Base-by-base conservation (phyloP, 1,140 invertebrate genomes). In the Pseudomyrmex flavicornis region DNA sequence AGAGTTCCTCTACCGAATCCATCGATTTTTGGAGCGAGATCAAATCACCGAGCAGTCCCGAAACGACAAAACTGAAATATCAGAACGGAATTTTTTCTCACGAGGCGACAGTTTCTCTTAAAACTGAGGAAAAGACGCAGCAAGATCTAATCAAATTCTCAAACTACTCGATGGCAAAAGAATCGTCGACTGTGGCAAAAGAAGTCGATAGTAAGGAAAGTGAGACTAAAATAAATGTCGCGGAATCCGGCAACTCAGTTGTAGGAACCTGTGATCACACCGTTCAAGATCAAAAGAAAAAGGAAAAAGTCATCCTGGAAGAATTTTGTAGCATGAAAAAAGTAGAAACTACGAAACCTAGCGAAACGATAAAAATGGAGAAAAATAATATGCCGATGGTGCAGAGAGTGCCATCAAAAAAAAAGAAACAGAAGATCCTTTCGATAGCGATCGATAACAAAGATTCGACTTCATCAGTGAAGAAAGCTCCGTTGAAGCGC, bases 1-100 rank as follows among this genome's bases (percentile, higher is more conserved):
- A 83, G 12, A 89, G 88, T 13, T 63, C 80, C 7, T 89, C 88
- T 1, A 75, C 75, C 0, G 88, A 89, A 26, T 89, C 88, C 0
- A 93, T 94, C 82, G 93, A 94, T 85, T 94, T 94, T 86, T 94
- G 93, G 93, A 94, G 90, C 84, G 93, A 94, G 88, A 94, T 94
- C 54, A 90, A 90, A 63, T 89, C 82, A 0, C 35, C 82, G 50
- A 62, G 65, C 10, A 85, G 74, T 15, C 83, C 77, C 0, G 58
- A 84, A 68, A 17, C 8, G 48, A 68, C 12, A 5, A 85, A 50
- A 17, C 52, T 8, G 35, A 66, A 63, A 15, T 72, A 35, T 59
- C 58, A 20, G 46, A 84, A 48, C 15, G 62, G 12, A 75, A 50
- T 68, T 22, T 12, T 26, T 13, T 17, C 13, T 2, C 15, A 22